Base-by-base conservation (phyloP, 1,140 invertebrate species). In the Dinoponera quadriceps region DNA sequence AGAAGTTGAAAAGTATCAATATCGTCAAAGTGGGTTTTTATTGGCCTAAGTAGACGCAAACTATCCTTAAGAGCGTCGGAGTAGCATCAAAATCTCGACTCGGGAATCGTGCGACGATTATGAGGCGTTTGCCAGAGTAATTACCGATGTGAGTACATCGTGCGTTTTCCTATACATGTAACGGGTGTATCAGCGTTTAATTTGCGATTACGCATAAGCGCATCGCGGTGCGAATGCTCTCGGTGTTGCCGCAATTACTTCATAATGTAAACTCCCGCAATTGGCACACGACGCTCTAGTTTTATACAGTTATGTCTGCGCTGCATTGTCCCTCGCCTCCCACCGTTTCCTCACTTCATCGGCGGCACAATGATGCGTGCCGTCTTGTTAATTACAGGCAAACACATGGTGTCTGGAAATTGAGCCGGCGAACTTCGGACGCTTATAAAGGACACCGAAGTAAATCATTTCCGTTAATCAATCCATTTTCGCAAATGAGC, bases 241-340 rank as follows among this genome's bases (percentile, higher is more conserved):
- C n/a, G n/a, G n/a, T 49, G 25, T 25, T 27, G 68, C 48, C 22
- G 63, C 68, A 69, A 78, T 78, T 44, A 55, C 16, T 5, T 78
- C 29, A 38, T 68, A 55, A 68, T 78, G 49, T 29, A 68, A 69
- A 69, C 51, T 69, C 18, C 44, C 44, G 49, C 29, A 44, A 68
- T 69, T 69, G 63, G 63, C 63, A 51, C 65, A 69, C 20, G 20
- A 68, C 22, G 49, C 9, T 69, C 63, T 38, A 68, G n/a, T 68
- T 55, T 69, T 27, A 62, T 77, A 85, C 68, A 82, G 66, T 87
- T 88, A 78, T 81, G 25, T n/a, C 33, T 25, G 3, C 38, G 66
- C 44, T 65, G 22, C 25, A 13, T 25, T 18, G 18, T 75, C 22
- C 60, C 49, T 55, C 33, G 29, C 29, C 18, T 25, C 11, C 57